A percentile compares a stretch with the other conserved stretches of the same genome.
Conservation (phyloP, 2,797 vertebrate species). For the Masticophis lateralis region DNA sequence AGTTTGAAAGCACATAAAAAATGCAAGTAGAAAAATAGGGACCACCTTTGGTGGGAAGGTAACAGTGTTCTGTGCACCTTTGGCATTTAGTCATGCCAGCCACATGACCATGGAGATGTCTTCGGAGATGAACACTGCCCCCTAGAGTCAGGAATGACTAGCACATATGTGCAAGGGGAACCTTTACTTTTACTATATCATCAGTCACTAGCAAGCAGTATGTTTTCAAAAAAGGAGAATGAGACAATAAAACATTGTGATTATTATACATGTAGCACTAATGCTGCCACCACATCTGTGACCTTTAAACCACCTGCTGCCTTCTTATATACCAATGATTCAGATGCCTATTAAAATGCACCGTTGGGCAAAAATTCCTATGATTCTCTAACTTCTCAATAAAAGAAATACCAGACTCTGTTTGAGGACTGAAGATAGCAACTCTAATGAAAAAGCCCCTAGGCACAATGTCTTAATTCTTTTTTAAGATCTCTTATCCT, state of each 20-base stretch:
- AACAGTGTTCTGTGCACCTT: no score
- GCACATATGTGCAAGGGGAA: no score
- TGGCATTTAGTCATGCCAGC: no score
- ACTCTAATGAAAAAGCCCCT: not conserved
- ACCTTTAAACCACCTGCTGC: not conserved
- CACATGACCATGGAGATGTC: no score
- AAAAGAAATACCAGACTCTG: not conserved
- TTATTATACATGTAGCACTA: not conserved
- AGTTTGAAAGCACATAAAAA: no score
- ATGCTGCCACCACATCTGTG: not conserved
- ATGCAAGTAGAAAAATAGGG: no score
- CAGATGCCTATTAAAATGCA: not conserved
- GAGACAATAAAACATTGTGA: not conserved
- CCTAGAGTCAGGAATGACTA: no score
- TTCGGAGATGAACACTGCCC: no score
- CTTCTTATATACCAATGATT: not conserved
- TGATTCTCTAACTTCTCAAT: not conserved
- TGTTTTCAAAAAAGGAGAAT: not conserved
- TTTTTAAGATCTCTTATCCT: not conserved
- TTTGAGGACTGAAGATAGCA: not conserved
- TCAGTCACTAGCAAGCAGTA: not conserved
- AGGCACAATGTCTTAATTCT: not conserved
- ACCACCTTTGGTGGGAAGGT: no score
- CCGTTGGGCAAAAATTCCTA: not conserved
- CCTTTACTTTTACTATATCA: not conserved